Conservation (phyloP, 2,113 vertebrate species). For the Dascyllus trimaculatus region DNA sequence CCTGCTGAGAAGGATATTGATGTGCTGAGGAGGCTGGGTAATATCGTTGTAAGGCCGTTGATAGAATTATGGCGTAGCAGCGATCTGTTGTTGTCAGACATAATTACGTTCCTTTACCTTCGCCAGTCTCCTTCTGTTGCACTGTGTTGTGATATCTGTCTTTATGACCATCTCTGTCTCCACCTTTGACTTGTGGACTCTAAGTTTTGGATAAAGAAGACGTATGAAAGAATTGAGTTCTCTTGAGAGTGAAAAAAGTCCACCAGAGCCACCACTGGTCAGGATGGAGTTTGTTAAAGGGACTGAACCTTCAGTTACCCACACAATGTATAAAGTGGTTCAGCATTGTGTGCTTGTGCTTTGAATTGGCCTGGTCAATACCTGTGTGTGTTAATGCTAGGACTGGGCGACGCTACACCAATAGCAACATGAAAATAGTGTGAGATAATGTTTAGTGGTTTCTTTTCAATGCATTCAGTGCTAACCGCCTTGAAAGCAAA, state of each 20-base stretch:
- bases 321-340: too few relatives aligned
- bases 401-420: too few relatives aligned
- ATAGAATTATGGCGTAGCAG: slow-evolving; percentile 50
- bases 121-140: not conserved
- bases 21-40: slow-evolving; percentile 44
- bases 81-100: slow-evolving; percentile 54
- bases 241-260: too few relatives aligned
- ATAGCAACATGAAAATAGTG: too few relatives aligned
- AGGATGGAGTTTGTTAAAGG: not conserved
- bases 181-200: not conserved
- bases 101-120: slow-evolving; percentile 47
- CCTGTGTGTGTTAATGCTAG: too few relatives aligned
- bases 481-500: too few relatives aligned
- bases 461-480: too few relatives aligned
- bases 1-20: slow-evolving; percentile 46
- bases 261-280: not conserved
- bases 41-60: slow-evolving; percentile 43
- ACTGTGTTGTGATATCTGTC: not conserved
- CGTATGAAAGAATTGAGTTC: not conserved
- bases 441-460: too few relatives aligned
- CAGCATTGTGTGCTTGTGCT: too few relatives aligned
- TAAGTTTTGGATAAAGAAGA: not conserved
- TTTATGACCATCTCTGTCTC: not conserved
- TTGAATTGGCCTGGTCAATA: too few relatives aligned
- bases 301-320: not conserved